Conservation (phyloP, 1,140 invertebrate genomes). For the Drosophila simulans region DNA sequence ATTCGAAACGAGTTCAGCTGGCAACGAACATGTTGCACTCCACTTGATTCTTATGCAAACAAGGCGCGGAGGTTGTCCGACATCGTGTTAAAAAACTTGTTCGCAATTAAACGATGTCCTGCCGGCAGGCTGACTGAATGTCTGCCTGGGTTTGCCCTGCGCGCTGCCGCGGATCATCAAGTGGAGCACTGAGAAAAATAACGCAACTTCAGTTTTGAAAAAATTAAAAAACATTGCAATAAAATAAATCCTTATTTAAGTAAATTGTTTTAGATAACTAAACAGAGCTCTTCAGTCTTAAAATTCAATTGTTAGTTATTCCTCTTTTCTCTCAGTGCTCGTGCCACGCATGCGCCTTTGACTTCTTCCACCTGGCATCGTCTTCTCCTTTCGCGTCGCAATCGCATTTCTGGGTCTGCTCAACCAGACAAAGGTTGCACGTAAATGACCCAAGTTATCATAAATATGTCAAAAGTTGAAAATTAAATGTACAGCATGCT, state of each 20-base stretch:
- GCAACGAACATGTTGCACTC: slow-evolving; percentile 59
- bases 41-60: slow-evolving; percentile 76
- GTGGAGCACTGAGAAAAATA: slow-evolving; percentile 16
- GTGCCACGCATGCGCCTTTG: slow-evolving; percentile 49
- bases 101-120: slow-evolving; percentile 85
- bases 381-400: slow-evolving; percentile 14
- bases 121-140: slow-evolving; percentile 78
- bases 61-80: slow-evolving; percentile 69
- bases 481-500: slow-evolving; percentile 83
- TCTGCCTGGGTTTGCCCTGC: slow-evolving; percentile 46
- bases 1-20: slow-evolving; percentile 45
- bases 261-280: too few relatives aligned
- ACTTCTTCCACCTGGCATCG: slow-evolving; percentile 78
- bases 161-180: slow-evolving; percentile 7
- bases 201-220: too few relatives aligned
- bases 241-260: too few relatives aligned
- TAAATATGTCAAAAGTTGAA: slow-evolving; percentile 84
- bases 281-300: too few relatives aligned
- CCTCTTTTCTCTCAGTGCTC: slow-evolving; percentile 1
- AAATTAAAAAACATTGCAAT: too few relatives aligned
- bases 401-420: slow-evolving; percentile 29
- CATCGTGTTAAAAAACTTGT: slow-evolving; percentile 85
- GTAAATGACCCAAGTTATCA: slow-evolving; percentile 85
- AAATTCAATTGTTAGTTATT: too few relatives aligned
- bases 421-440: slow-evolving; percentile 81